Conservation (phyloP, 1,140 invertebrate species). For the Trachelipus rathkii region DNA sequence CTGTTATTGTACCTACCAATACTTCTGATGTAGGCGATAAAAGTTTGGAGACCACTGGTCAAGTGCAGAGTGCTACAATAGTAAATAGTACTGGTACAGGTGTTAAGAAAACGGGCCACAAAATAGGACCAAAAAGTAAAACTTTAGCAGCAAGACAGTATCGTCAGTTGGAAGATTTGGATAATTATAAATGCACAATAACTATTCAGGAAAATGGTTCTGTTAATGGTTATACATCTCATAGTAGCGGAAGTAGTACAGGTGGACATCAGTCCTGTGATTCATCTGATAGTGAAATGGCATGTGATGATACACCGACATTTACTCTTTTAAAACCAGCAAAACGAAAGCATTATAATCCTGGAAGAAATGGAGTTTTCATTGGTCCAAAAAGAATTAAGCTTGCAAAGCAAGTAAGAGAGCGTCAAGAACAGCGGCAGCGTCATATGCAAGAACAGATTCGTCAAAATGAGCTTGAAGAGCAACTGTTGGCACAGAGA, state of each 20-base stretch:
- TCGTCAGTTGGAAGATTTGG: slow-evolving; percentile 37
- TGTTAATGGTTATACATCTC: slow-evolving; percentile 38
- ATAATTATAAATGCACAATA: slow-evolving; percentile 39
- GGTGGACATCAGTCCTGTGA: slow-evolving; percentile 31
- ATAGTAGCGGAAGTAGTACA: slow-evolving; percentile 19
- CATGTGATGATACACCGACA: slow-evolving; percentile 36
- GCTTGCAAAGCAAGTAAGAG: slow-evolving; percentile 37
- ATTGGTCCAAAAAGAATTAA: slow-evolving; percentile 43
- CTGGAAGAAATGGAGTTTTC: slow-evolving; percentile 38
- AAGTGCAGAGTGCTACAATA: background rate
- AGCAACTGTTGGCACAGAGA: slow-evolving; percentile 37
- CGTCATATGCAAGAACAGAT: slow-evolving; percentile 41
- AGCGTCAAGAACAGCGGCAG: slow-evolving; percentile 39
- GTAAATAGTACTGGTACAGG: slow-evolving; percentile 3
- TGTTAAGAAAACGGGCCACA: slow-evolving; percentile 35
- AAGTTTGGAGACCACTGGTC: slow-evolving; percentile 6
- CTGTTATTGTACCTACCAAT: background rate
- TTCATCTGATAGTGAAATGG: slow-evolving; percentile 38
- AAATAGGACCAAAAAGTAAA: slow-evolving; percentile 40
- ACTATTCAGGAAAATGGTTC: slow-evolving; percentile 42
- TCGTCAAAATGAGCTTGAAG: slow-evolving; percentile 39
- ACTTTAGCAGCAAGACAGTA: slow-evolving; percentile 39
- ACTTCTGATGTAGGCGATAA: background rate
- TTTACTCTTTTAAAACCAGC: slow-evolving; percentile 38
- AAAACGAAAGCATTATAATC: slow-evolving; percentile 36